Base-by-base conservation (phyloP, 2,113 vertebrate genomes). In the Dasyprocta punctata region DNA sequence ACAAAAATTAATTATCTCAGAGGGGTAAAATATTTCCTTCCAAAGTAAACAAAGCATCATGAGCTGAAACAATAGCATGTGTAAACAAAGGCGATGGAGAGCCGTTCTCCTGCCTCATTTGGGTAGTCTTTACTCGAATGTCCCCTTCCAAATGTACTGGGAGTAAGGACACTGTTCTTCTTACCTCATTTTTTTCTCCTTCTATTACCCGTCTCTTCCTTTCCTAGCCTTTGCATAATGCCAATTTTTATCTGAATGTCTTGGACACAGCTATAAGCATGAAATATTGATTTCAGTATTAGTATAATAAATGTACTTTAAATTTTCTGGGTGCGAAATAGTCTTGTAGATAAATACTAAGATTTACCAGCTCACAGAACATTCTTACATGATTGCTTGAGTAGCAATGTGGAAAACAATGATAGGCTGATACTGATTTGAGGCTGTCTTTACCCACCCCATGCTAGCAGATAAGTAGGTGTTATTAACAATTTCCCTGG, bases 1-100 rank as follows among this genome's bases (percentile, higher is more conserved):
- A 98, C 98, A 99, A 98, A 99, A 98, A 98, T 98, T 98, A 98
- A 99, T 99, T 98, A 98, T 97, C 98, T 93, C 97, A 96, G 94
- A 98, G 63, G 94, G 97, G 92, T 73, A 98, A 98, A 96, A 96
- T 97, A 91, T 98, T 98, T 98, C 67, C 88, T 97, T 98, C 75
- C 58, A 95, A 97, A 95, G 97, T 98, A 98, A 97, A 98, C 98
- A 94, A 92, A 98, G 47, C 97, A 30, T 10, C 88, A 54, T 20
- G 54, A 92, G 52, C 94, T 97, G 47, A 98, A 98, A 98, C 97
- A 98, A 98, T 97, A 93, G 85, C 47, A 30, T 52, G n/a, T 41
- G n/a, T 89, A 92, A 90, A 97, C 96, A 81, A 89, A 85, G 88
- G 89, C 77, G 58, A 60, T 0, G 0, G 54, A 88, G 90, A 20